phyloP scores from a whole-genome alignment of 2,888 invertebrate species.

The Hypena proboscidalis region DNA sequence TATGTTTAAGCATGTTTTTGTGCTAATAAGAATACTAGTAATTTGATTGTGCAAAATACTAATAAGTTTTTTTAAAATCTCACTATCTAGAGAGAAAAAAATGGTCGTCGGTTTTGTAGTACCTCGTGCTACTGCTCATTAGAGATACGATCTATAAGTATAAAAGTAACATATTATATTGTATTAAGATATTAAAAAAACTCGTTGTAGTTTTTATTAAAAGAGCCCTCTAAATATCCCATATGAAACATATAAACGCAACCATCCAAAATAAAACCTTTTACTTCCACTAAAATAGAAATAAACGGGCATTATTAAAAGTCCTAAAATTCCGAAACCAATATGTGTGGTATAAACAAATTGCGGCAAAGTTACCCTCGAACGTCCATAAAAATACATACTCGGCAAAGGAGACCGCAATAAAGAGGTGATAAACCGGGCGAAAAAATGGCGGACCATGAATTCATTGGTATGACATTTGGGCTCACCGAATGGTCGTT shows the following conservation, averaged over 20 bases:
- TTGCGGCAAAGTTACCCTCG: slow-evolving; percentile 70
- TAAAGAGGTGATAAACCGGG: slow-evolving; percentile 82
- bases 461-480: slow-evolving; percentile 85
- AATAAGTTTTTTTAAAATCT: too few species aligned
- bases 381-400: slow-evolving; percentile 67
- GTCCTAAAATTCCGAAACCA: slow-evolving; percentile 59
- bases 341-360: slow-evolving; percentile 80
- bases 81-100: too few species aligned
- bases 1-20: not conserved
- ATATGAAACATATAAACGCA: not conserved
- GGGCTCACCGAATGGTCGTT: slow-evolving; percentile 74
- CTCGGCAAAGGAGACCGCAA: slow-evolving; percentile 73
- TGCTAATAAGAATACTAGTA: too few species aligned
- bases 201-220: too few species aligned
- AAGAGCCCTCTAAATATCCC: too few species aligned
- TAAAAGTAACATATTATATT: too few species aligned
- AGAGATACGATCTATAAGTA: too few species aligned
- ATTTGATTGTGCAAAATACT: too few species aligned
- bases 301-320: slow-evolving; percentile 35
- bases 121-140: too few species aligned
- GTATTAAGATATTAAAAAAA: too few species aligned
- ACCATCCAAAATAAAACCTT: slow-evolving; percentile 12
- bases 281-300: slow-evolving; percentile 27
- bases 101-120: too few species aligned
- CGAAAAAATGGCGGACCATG: slow-evolving; percentile 80